Base-by-base conservation (phyloP, 2,113 vertebrate genomes). In the Percina caprodes region DNA sequence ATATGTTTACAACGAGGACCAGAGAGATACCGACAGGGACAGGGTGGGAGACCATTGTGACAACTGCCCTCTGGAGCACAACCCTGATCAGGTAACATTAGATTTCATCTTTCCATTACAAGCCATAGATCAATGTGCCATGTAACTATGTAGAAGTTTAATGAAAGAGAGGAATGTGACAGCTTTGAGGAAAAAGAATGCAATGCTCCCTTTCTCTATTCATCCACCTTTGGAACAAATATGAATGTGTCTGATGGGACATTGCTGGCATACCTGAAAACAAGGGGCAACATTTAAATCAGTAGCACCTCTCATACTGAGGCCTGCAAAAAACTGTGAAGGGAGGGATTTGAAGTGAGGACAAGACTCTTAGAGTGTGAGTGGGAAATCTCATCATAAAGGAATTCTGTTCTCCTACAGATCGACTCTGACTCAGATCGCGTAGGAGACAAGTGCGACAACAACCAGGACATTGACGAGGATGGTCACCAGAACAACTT, bases 401-500 rank as follows among this genome's bases (percentile, higher is more conserved):
- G 48, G 86, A 91, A 91, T 90, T 79, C 49, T 74, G 55, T 79
- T 91, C 66, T 77, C 75, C 80, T 76, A 72, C 92, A 99, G 98
- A 92, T 96, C 23, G 98, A 99, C 91, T 96, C 97, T 0, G 98
- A 99, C 91, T 99, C 98, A n/a, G 98, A 99, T 88, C 98, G 48
- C 23, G 92, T 99, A 51, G 98, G 98, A 79, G 98, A 99, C 82
- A 94, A 97, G 58, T 99, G 98, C 13, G 98, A 99, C 94, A 98
- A 94, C 93, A 99, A 99, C 87, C 97, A 99, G 92, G 98, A 99
- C 89, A 99, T 99, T 87, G 98, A 99, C 39, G 98, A 99, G 84
- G 98, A 99, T 2, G 98, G 98, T 33, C 98, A 99, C 93, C 98
- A 99, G 93, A 99, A 99, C 94, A 99, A 99, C 77, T 94, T 99